Evolutionary conservation across 2,797 vertebrate species (phyloP), one percentile per base, ranked within the genome.

Genomic region (Simalia tracyae): DNA sequence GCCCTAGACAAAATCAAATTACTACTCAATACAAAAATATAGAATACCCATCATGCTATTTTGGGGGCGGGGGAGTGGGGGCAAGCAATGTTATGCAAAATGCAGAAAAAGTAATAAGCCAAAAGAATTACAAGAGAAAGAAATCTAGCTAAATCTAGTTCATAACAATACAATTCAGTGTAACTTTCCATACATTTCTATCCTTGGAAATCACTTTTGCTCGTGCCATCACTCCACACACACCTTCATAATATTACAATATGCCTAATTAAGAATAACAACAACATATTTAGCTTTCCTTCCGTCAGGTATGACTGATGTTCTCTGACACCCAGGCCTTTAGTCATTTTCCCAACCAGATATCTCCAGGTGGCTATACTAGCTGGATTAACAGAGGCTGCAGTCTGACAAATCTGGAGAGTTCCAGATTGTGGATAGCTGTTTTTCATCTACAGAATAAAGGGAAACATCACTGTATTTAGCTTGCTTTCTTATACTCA

Each of bases 1-100:
- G 66, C 5, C 66, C 66, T 68, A 68, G 66, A 86, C n/a, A 59
- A 92, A 89, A 89, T 85, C 36, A 89, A 68, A 89, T 46, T 60
- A 36, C 10, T 85, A 57, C 89, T 89, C 85, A 76, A 66, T 68
- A 31, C 6, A 50, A 4, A 50, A 50, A 50, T 68, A 68, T 5
- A 68, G 68, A 72, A 72, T 72, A 31, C 68, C n/a, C 5, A 36
- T 72, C 68, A 72, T 72, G 31, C 68, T 72, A 72, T 72, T 72
- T 72, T 36, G 2, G 14, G n/a, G 31, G 5, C 36, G 31, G 68
- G 36, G 15, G n/a, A 28, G 12, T 5, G 2, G 15, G 50, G 50
- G 50, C 50, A 50, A 72, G 68, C 31, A 36, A 72, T 8, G 15
- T 31, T 36, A 36, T 17, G 15, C 68, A 72, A 72, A 72, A 36